Percentiles rank a stretch among this genome's conserved stretches.
Conservation (phyloP, 2,113 vertebrate species). For the Eidolon helvum region DNA sequence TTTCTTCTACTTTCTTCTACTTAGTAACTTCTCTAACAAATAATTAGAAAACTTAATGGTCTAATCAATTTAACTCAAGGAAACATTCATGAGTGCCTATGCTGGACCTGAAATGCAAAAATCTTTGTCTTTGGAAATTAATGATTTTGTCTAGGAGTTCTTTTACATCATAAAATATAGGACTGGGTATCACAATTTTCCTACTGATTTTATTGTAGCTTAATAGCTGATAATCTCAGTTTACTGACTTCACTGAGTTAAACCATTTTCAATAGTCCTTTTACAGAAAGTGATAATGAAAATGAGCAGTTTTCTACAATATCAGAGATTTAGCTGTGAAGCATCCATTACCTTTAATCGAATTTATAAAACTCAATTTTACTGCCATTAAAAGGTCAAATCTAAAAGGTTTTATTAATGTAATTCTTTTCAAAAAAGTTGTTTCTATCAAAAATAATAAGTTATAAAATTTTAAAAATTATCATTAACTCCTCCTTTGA, state of each 20-base stretch:
- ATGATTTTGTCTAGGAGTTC: background rate
- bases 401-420: slow-evolving; percentile 29
- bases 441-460: slow-evolving; percentile 37
- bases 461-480: background rate
- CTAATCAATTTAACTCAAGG: background rate
- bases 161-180: background rate
- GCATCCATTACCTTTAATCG: background rate
- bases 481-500: background rate
- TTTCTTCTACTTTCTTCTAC: background rate
- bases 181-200: background rate
- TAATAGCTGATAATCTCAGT: background rate
- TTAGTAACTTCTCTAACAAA: background rate
- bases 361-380: slow-evolving; percentile 40
- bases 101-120: background rate
- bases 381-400: slow-evolving; percentile 37
- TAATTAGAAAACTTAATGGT: background rate
- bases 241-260: background rate
- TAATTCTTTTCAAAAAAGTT: slow-evolving; percentile 25
- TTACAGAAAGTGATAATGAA: background rate
- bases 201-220: background rate
- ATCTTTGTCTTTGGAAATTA: background rate
- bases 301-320: background rate
- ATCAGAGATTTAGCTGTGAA: background rate
- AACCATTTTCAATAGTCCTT: slow-evolving; percentile 11
- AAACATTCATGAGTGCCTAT: background rate